Evolutionary conservation across 2,888 invertebrate genomes (phyloP).

Genomic region (Blomia tropicalis): DNA sequence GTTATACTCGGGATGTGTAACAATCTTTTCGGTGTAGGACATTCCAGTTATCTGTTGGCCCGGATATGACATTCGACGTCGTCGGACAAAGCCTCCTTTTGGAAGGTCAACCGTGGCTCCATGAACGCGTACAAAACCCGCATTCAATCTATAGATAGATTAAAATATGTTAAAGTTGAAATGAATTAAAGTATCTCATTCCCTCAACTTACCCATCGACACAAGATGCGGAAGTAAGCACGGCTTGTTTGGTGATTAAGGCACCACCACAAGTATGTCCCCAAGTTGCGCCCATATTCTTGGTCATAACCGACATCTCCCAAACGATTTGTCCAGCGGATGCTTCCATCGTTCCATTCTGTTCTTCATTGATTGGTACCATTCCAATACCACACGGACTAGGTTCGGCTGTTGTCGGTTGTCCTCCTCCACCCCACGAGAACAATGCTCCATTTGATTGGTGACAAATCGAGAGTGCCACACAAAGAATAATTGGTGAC

Average conservation of each 20-base stretch:
- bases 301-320: constrained; percentile 18
- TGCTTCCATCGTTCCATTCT: constrained; percentile 12
- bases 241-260: constrained; percentile 8
- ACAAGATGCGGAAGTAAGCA: constrained; percentile 19
- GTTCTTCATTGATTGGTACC: background rate
- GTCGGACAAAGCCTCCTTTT: constrained; percentile 19
- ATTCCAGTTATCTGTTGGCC: constrained; percentile 18
- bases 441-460: background rate
- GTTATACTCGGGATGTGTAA: constrained; percentile 15
- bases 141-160: background rate
- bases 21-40: background rate
- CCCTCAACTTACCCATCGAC: constrained; percentile 14
- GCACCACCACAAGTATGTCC: constrained; percentile 21
- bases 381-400: constrained; percentile 10
- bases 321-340: constrained; percentile 13
- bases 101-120: constrained; percentile 19
- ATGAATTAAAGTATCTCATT: background rate
- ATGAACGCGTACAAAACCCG: constrained; percentile 13
- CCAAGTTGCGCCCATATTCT: constrained; percentile 17
- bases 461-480: no score
- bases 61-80: constrained; percentile 8
- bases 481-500: no score
- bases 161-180: background rate
- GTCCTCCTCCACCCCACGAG: background rate
- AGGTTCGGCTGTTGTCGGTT: constrained; percentile 2